Evolutionary conservation across 1,140 invertebrate species (phyloP).

Genomic region (Diabrotica virgifera): DNA sequence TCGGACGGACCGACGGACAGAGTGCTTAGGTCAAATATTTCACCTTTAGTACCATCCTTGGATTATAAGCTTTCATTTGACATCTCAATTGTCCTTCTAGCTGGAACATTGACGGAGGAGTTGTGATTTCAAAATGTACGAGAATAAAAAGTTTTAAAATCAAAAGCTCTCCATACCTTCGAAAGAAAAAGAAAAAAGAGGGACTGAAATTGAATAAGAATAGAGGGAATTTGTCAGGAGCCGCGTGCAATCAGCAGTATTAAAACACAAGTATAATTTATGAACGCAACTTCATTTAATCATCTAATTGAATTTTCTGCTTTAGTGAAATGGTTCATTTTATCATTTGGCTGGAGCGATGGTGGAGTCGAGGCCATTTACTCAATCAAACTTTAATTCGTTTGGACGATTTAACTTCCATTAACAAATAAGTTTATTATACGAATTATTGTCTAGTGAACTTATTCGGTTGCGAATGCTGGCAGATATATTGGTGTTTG

Average conservation of each 20-base stretch:
- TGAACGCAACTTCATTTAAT: conserved; percentile 4
- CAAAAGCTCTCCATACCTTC: too few species aligned
- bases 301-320: conserved; percentile 8
- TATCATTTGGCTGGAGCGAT: neutral
- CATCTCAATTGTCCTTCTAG: too few species aligned
- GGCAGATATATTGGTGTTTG: neutral
- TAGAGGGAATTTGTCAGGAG: neutral
- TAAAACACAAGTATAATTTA: conserved; percentile 4
- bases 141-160: too few species aligned
- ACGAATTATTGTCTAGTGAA: neutral
- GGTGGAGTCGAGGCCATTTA: neutral
- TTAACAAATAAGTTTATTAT: conserved; percentile 3
- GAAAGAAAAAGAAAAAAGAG: too few species aligned
- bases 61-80: too few species aligned
- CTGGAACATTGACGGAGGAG: too few species aligned
- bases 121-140: too few species aligned
- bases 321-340: conserved; percentile 4
- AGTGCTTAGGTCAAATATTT: too few species aligned
- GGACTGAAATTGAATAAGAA: neutral
- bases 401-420: conserved; percentile 2
- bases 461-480: neutral
- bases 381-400: conserved; percentile 2
- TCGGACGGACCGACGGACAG: too few species aligned
- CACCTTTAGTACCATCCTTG: too few species aligned
- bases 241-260: neutral